Evolutionary conservation across 1,140 invertebrate genomes (phyloP), one percentile per base, ranked within the genome.

Genomic region (Harpegnathos saltator): DNA sequence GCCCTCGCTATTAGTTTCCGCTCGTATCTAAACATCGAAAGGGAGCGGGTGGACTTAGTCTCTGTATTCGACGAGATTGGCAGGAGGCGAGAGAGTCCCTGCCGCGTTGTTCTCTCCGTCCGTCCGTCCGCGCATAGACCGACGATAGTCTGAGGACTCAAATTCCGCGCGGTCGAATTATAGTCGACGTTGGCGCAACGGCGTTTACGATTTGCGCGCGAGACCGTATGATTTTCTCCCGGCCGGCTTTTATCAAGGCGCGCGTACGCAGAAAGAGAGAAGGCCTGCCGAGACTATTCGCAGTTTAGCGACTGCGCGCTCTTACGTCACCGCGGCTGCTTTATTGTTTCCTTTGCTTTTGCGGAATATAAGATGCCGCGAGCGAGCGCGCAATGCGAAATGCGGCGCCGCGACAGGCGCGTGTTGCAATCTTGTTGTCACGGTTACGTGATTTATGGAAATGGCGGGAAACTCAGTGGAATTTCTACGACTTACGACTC

Each of bases 401-500:
- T 11, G 38, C 73, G 73, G 65, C 52, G 54, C 65, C 9, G 50
- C 33, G 65, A 71, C 33, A 56, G 19, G 65, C 44, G 52, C 29
- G 29, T 48, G 33, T 71, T 29, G 75, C 75, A 80, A 80, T 80
- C 54, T 80, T 71, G 75, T 58, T 80, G 75, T 80, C 75, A 52
- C 52, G 59, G 52, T 48, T 69, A 58, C 52, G 54, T 80, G 75
- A 80, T 80, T 80, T 80, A 80, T 80, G 75, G 33, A 58, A 80
- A 80, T 80, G 7, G 12, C 38, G 63, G 52, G 52, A 80, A 71
- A 71, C n/a, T 69, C 75, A 58, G 58, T 69, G 75, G 24, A 71
- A 80, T 69, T 80, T 58, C 24, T 80, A 71, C 38, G 52, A 71
- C 65, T 80, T 44, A 58, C 22, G 33, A 58, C 14, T 56, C 33